Evolutionary conservation across 2,888 invertebrate species (phyloP), one percentile per base, ranked within the genome.

Genomic region (Thumatha senex): DNA sequence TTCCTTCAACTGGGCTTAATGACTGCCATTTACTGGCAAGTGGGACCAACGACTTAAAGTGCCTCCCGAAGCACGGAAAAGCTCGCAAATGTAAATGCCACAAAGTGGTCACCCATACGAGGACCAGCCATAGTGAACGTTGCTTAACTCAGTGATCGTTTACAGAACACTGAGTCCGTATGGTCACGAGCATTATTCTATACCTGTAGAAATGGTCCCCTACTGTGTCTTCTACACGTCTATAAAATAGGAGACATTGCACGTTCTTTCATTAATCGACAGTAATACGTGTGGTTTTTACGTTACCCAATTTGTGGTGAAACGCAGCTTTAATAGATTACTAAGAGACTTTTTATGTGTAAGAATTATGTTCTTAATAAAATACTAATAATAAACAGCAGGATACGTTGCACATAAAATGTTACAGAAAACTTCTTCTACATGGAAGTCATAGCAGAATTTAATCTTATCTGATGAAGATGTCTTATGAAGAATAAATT

Each of bases 381-480:
- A 64, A 56, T 34, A 18, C 43, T 52, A 57, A 51, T 63, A 60
- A 60, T 60, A 48, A 60, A 47, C 61, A 40, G 40, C 56, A 46
- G 67, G 60, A 43, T 54, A 59, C 61, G 42, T 39, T 13, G 4
- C 30, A 12, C 24, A 34, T 63, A 48, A 56, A 48, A 52, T 66
- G 62, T 24, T 44, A 24, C 24, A 33, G n/a, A 39, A 38, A n/a
- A n/a, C n/a, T 18, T 11, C 1, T 15, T n/a, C 1, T 7, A 2
- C 18, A 24, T 24, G 3, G 5, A 5, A 4, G 2, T 24, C 5
- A 5, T 24, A 24, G 18, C 18, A 4, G 18, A 24, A 24, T 5
- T n/a, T n/a, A n/a, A n/a, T n/a, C n/a, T n/a, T n/a, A n/a, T n/a
- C n/a, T n/a, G n/a, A n/a, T n/a, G n/a, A n/a, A n/a, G n/a, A n/a